Conservation (phyloP, 1,140 invertebrate genomes). For the Eriocheir sinensis region DNA sequence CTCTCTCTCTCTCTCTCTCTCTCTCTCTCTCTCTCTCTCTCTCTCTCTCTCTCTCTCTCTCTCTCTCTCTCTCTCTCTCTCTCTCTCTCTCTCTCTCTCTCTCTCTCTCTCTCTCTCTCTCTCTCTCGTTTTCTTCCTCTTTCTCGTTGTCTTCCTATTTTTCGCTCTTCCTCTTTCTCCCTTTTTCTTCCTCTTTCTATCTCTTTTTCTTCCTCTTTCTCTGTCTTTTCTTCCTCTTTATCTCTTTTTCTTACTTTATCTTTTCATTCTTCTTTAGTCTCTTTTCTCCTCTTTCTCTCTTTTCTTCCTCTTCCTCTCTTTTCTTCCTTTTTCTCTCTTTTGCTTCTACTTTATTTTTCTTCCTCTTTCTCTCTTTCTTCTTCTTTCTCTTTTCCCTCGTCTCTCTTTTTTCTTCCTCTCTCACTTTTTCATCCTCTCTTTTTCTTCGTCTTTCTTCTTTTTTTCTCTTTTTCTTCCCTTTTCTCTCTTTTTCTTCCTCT, state of each 20-base stretch:
- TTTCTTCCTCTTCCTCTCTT: not conserved
- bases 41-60: slow-evolving; percentile 19
- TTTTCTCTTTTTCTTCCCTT: not conserved
- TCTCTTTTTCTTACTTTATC: not conserved
- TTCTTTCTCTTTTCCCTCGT: not conserved
- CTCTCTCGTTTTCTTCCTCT: not conserved
- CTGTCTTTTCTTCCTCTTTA: not conserved
- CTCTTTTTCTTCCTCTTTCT: not conserved
- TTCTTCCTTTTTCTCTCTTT: not conserved
- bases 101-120: not conserved
- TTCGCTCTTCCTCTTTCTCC: not conserved
- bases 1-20: not conserved
- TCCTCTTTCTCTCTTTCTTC: slow-evolving; percentile 16
- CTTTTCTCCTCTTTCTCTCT: not conserved
- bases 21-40: not conserved
- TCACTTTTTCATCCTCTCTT: not conserved
- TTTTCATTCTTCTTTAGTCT: not conserved
- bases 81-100: not conserved
- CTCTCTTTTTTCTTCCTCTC: not conserved
- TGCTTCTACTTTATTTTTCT: not conserved
- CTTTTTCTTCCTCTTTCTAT: not conserved
- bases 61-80: not conserved
- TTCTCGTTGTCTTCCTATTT: not conserved
- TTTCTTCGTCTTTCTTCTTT: not conserved
- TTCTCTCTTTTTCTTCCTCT: slow-evolving; percentile 7